phyloP scores from a whole-genome alignment of 2,888 invertebrate species.

The Marasmarcha lunaedactyla region DNA sequence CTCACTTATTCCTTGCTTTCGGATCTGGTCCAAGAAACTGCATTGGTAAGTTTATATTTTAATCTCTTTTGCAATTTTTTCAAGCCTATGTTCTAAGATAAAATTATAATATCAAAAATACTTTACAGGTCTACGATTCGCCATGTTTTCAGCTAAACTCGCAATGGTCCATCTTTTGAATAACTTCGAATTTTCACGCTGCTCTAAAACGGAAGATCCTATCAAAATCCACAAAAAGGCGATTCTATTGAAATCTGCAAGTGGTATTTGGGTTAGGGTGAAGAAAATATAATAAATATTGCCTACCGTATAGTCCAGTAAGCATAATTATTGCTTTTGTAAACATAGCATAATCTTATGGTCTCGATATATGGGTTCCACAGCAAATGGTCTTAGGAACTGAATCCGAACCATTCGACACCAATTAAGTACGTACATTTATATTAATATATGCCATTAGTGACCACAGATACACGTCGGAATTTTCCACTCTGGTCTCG shows the following conservation, averaged over 20 bases:
- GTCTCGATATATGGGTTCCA: no score
- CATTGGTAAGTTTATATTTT: conserved; percentile 37
- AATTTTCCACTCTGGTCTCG: no score
- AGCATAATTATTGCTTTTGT: no score
- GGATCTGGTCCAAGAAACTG: conserved; percentile 66
- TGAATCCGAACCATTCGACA: no score
- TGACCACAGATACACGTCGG: no score
- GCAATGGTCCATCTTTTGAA: conserved; percentile 52
- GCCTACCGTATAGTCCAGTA: no score
- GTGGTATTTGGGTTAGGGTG: conserved; percentile 41
- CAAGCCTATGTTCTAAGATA: background rate
- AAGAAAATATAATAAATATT: background rate
- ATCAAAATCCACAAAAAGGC: conserved; percentile 38
- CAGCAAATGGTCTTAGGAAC: no score
- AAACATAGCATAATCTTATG: no score
- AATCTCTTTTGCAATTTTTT: background rate
- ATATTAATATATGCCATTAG: no score
- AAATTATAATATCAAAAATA: background rate
- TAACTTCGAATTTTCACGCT: conserved; percentile 45
- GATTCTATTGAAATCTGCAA: conserved; percentile 41
- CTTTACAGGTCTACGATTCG: conserved; percentile 60
- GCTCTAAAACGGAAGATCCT: conserved; percentile 47
- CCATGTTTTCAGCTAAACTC: conserved; percentile 58
- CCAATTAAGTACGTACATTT: no score
- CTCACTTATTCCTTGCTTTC: conserved; percentile 64